Evolutionary conservation across 2,888 invertebrate species (phyloP).

Genomic region (Orthosia gracilis): DNA sequence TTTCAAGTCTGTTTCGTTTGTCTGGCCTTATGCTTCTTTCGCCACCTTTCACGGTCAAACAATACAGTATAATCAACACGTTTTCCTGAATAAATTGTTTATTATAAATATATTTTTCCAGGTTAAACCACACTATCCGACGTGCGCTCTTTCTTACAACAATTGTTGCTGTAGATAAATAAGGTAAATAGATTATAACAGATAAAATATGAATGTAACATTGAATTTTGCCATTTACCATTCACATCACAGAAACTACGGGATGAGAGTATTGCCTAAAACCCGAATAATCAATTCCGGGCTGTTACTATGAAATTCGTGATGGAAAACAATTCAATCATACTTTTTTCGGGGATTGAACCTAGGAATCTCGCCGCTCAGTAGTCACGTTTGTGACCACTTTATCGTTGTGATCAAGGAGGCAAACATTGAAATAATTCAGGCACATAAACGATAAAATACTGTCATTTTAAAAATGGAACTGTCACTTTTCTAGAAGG

Average conservation of each 20-base stretch:
- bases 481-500: constrained; percentile 23
- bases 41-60: constrained; percentile 13
- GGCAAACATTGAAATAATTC: not conserved
- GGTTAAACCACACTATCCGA: constrained; percentile 82
- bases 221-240: not conserved
- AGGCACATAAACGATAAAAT: not conserved
- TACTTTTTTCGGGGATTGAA: not conserved
- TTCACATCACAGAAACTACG: not conserved
- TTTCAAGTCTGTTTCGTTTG: constrained; percentile 18
- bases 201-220: not conserved
- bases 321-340: not conserved
- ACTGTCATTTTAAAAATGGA: constrained; percentile 46
- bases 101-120: constrained; percentile 64
- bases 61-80: constrained; percentile 14
- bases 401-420: not conserved
- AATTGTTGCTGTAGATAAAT: constrained; percentile 58
- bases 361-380: too few species aligned
- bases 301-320: too few species aligned
- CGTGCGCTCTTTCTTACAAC: constrained; percentile 81
- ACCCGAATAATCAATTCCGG: too few species aligned
- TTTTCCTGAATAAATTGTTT: not conserved
- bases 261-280: too few species aligned
- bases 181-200: constrained; percentile 16
- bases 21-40: constrained; percentile 33
- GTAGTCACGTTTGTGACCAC: not conserved